Evolutionary conservation across 2,113 vertebrate genomes (phyloP).

Genomic region (Chaenocephalus aceratus): DNA sequence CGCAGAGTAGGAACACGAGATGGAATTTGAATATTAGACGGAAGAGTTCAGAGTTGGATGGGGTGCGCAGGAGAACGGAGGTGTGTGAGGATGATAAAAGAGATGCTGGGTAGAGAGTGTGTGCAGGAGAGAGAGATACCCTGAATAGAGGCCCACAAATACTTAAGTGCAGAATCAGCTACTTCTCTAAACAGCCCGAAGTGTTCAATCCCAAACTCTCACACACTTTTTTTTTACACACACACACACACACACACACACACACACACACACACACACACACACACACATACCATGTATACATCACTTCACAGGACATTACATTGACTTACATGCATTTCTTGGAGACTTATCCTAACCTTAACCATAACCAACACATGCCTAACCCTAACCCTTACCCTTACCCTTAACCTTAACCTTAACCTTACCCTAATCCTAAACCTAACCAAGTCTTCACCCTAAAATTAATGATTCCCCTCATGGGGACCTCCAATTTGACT

Average conservation of each 20-base stretch:
- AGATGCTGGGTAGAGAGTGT: slow-evolving; percentile 7
- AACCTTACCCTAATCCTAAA: too few species aligned
- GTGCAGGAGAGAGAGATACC: slow-evolving; percentile 16
- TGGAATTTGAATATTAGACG: slow-evolving; percentile 45
- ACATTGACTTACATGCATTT: too few species aligned
- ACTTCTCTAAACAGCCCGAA: slow-evolving; percentile 34
- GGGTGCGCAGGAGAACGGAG: slow-evolving; percentile 14
- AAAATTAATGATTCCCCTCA: too few species aligned
- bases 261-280: too few species aligned
- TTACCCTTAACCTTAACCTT: too few species aligned
- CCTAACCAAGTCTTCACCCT: too few species aligned
- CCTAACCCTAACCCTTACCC: too few species aligned
- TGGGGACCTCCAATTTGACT: too few species aligned
- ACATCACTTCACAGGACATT: too few species aligned
- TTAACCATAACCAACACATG: too few species aligned
- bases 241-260: not conserved
- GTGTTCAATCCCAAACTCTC: slow-evolving; percentile 29
- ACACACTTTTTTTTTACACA: not conserved
- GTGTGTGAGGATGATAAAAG: slow-evolving; percentile 42
- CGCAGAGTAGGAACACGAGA: slow-evolving; percentile 24
- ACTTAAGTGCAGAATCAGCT: slow-evolving; percentile 41
- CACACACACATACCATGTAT: too few species aligned
- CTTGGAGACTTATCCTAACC: too few species aligned
- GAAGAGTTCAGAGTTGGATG: slow-evolving; percentile 36
- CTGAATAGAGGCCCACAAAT: slow-evolving; percentile 26